These are phyloP conservation scores for Zaprionus davidi DNA, from an alignment of 1,140 invertebrate genomes.

Conservation along the genomic window DNA sequence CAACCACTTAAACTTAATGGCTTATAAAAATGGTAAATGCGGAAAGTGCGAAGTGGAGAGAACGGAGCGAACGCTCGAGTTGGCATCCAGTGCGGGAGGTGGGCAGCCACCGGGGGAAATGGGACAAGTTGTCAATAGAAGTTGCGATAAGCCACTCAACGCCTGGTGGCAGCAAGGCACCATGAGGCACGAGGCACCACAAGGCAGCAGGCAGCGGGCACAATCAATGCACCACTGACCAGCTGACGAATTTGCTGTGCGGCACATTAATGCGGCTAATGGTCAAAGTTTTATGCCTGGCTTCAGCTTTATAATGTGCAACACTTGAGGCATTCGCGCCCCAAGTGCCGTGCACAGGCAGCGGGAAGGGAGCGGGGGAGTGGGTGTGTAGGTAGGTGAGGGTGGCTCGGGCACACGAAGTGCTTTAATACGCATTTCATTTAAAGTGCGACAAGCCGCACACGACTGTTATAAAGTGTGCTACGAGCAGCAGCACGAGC, in stretches of 20 bases:
- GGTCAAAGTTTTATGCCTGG: constrained; percentile 77
- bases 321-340: constrained; percentile 61
- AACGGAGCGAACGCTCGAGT: not conserved
- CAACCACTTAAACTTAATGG: constrained; percentile 5
- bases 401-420: not conserved
- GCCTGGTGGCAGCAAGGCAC: constrained; percentile 15
- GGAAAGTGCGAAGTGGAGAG: not conserved
- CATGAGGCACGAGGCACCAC: not conserved
- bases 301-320: constrained; percentile 73
- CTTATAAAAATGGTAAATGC: not conserved
- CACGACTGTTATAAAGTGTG: constrained; percentile 46
- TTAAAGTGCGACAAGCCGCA: constrained; percentile 36
- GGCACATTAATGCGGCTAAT: constrained; percentile 76
- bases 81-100: not conserved
- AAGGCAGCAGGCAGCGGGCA: not conserved
- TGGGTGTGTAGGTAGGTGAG: not conserved
- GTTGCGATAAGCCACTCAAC: constrained; percentile 60
- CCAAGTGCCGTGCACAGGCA: constrained; percentile 10
- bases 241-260: constrained; percentile 76
- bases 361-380: not conserved
- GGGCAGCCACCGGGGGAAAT: not conserved
- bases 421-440: constrained; percentile 51
- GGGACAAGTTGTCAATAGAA: constrained; percentile 63
- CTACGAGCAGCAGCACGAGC: constrained; percentile 7
- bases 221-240: constrained; percentile 66